These are phyloP conservation scores for Callipepla squamata DNA, from an alignment of 2,113 vertebrate species.

Conservation along the genomic window DNA sequence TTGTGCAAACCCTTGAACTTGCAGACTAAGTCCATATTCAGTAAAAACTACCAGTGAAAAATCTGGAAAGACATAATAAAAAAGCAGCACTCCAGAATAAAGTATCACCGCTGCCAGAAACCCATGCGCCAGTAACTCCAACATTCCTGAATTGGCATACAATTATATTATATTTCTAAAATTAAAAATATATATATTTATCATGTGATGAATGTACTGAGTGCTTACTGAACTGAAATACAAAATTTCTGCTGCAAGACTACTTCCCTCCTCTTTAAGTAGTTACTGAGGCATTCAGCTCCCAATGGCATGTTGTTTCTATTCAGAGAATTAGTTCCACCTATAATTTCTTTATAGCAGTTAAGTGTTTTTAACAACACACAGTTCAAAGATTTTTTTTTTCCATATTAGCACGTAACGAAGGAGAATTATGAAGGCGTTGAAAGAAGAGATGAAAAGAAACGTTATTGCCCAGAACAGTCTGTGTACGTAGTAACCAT, in stretches of 20 bases:
- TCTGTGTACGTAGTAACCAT: slow-evolving; percentile 98
- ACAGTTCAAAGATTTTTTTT: slow-evolving; percentile 53
- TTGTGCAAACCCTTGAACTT: slow-evolving; percentile 6
- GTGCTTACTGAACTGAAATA: slow-evolving; percentile 6
- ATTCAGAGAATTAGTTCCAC: slow-evolving; percentile 60
- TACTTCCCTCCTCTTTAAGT: neutral
- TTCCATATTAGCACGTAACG: slow-evolving; percentile 56
- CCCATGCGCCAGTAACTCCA: slow-evolving; percentile 11
- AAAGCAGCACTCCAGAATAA: slow-evolving; percentile 41
- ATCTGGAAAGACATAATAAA: neutral
- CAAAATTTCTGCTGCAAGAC: neutral
- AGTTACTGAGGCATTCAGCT: neutral
- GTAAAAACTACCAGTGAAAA: slow-evolving; percentile 36
- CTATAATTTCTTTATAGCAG: slow-evolving; percentile 46
- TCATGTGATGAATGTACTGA: neutral
- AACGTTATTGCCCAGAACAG: slow-evolving; percentile 86
- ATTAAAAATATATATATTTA: neutral
- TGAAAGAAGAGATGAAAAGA: neutral
- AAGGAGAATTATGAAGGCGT: slow-evolving; percentile 16
- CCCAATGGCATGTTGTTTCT: slow-evolving; percentile 40
- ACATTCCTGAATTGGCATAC: neutral
- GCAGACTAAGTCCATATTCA: slow-evolving; percentile 16
- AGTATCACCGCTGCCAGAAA: slow-evolving; percentile 1
- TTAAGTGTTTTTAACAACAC: slow-evolving; percentile 65
- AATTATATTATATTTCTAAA: neutral